phyloP scores from a whole-genome alignment of 2,113 vertebrate species.

The Geococcyx californianus region DNA sequence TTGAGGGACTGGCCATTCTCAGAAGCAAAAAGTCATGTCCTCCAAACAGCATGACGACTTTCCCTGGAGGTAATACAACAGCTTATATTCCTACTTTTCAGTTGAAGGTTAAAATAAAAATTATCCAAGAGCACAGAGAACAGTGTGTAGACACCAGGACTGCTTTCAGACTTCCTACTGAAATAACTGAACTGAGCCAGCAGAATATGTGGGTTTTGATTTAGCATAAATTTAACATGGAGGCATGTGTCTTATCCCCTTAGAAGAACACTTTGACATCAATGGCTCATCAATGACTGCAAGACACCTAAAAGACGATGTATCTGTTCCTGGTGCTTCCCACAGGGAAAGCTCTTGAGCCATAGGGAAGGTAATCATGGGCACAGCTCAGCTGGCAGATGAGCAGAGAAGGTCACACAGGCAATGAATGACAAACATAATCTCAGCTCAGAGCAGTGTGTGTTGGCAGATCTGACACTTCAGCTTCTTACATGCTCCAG shows the following conservation, averaged over 20 bases:
- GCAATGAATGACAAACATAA: not conserved
- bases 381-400: not conserved
- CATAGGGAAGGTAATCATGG: not conserved
- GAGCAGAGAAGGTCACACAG: not conserved
- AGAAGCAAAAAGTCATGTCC: not conserved
- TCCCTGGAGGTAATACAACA: not conserved
- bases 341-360: not conserved
- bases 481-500: not conserved
- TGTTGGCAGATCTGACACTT: not conserved
- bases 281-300: fast-evolving
- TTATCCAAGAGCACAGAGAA: not conserved
- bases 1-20: not conserved
- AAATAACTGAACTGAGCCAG: not conserved
- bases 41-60: not conserved
- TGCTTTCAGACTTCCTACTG: not conserved
- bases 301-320: not conserved
- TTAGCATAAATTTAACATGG: not conserved
- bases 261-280: not conserved
- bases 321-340: not conserved
- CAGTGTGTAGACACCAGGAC: too few species aligned
- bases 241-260: not conserved
- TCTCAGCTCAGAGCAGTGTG: fast-evolving
- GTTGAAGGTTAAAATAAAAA: not conserved
- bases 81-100: not conserved
- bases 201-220: not conserved